Evolutionary conservation across 1,140 invertebrate species (phyloP).

Genomic region (Diorhabda elongata): DNA sequence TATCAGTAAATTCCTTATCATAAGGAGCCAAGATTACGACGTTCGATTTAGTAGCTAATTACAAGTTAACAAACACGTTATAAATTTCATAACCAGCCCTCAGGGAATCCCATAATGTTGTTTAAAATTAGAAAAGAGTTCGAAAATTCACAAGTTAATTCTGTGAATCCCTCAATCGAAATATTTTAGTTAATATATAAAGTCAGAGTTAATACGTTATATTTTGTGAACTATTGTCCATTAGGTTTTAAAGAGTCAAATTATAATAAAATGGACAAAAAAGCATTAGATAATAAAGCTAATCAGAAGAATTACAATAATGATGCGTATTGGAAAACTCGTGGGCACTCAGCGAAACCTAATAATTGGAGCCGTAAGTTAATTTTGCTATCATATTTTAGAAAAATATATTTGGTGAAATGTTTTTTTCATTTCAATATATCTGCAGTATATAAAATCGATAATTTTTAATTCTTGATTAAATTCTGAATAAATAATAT

Average conservation of each 20-base stretch:
- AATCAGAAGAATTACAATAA: conserved; percentile 8
- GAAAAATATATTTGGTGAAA: too few species aligned
- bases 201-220: too few species aligned
- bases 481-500: too few species aligned
- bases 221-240: too few species aligned
- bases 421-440: too few species aligned
- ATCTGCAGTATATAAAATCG: too few species aligned
- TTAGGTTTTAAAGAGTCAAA: too few species aligned
- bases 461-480: too few species aligned
- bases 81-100: neutral
- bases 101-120: neutral
- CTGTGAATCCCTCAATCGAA: neutral
- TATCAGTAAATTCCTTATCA: neutral
- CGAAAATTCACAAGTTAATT: neutral
- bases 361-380: too few species aligned
- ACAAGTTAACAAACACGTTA: neutral
- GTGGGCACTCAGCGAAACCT: neutral
- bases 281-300: neutral
- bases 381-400: too few species aligned
- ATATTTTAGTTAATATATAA: too few species aligned
- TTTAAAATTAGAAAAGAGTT: neutral
- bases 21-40: neutral
- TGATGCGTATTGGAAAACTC: neutral
- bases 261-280: neutral
- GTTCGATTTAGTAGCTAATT: neutral